Conservation (phyloP, 2,888 invertebrate species). For the Gymnosoma rotundatum region DNA sequence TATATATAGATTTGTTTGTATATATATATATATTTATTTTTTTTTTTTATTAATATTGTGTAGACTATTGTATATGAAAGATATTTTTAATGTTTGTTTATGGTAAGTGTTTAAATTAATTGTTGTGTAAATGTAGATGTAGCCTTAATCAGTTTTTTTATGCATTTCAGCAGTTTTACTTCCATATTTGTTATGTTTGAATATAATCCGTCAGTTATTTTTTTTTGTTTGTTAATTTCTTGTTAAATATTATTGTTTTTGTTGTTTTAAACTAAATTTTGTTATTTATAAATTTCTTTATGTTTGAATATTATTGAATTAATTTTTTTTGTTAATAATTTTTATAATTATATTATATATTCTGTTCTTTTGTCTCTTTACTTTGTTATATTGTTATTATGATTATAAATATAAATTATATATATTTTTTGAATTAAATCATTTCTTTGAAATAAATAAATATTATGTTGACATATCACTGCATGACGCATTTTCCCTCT, state of each 20-base stretch:
- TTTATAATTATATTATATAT: constrained; percentile 27
- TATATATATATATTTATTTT: constrained; percentile 37
- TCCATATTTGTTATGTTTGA: constrained; percentile 54
- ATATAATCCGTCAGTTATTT: constrained; percentile 50
- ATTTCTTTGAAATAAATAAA: constrained; percentile 73
- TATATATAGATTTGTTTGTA: constrained; percentile 47
- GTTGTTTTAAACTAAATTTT: constrained; percentile 59
- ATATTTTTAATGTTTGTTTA: constrained; percentile 54
- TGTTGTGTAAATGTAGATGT: constrained; percentile 65
- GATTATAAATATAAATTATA: constrained; percentile 44
- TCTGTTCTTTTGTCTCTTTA: constrained; percentile 59
- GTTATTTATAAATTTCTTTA: constrained; percentile 63
- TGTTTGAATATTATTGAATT: constrained; percentile 66
- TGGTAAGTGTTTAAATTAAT: constrained; percentile 58
- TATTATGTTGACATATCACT: constrained; percentile 87
- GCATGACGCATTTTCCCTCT: constrained; percentile 97
- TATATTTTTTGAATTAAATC: constrained; percentile 59
- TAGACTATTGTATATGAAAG: constrained; percentile 67
- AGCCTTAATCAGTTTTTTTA: constrained; percentile 63
- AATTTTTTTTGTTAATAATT: constrained; percentile 54
- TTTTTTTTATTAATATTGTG: constrained; percentile 39
- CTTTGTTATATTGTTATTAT: constrained; percentile 67
- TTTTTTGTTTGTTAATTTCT: background rate
- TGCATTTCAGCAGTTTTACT: constrained; percentile 68
- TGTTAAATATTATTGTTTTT: constrained; percentile 44